These are phyloP conservation scores for Lasius platythorax DNA, from an alignment of 2,888 invertebrate genomes.

Conservation along the genomic window DNA sequence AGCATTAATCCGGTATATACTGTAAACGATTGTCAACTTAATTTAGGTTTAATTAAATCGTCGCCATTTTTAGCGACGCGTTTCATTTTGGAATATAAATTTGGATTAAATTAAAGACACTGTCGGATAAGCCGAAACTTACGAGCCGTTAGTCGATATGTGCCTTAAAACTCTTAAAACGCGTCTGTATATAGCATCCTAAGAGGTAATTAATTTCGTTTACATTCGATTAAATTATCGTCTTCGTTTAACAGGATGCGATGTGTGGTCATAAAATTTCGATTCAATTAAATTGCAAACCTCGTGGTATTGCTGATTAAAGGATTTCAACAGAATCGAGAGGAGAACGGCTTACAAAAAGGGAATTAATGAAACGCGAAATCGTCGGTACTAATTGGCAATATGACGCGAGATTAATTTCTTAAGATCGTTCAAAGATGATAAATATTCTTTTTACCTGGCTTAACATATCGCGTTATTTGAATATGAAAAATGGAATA, in stretches of 20 bases:
- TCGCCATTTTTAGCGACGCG: constrained; percentile 14
- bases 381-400: constrained; percentile 43
- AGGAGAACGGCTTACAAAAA: constrained; percentile 16
- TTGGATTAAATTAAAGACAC: constrained; percentile 34
- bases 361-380: constrained; percentile 23
- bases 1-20: constrained; percentile 58
- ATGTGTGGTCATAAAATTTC: constrained; percentile 4
- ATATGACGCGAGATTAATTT: constrained; percentile 16
- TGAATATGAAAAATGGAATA: neutral
- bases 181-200: neutral
- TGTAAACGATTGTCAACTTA: constrained; percentile 59
- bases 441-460: neutral
- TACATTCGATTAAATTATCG: constrained; percentile 29
- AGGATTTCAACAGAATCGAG: neutral
- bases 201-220: constrained; percentile 32
- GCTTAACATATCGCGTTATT: constrained; percentile 13
- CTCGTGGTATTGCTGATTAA: constrained; percentile 6
- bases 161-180: neutral
- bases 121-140: constrained; percentile 17
- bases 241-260: neutral
- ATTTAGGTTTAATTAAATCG: constrained; percentile 60
- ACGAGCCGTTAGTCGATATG: neutral
- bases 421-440: neutral
- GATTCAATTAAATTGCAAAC: constrained; percentile 44
- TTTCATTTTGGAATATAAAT: constrained; percentile 47